A percentile compares a stretch with the other conserved stretches of the same genome.
Evolutionary conservation across 2,113 vertebrate genomes (phyloP).

Genomic region (Sigmodon hispidus): DNA sequence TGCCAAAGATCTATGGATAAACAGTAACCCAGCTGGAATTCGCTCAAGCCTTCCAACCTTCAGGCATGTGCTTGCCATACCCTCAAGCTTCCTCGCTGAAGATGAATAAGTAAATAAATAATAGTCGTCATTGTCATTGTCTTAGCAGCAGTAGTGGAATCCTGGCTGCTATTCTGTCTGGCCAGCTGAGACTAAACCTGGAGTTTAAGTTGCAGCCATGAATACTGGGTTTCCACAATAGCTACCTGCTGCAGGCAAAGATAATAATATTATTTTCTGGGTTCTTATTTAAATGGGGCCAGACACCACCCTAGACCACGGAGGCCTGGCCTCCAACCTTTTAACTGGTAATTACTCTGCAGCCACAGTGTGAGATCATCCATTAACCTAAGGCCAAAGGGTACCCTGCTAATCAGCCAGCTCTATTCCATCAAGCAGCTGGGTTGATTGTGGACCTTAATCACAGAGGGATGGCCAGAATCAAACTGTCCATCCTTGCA

Average conservation of each 20-base stretch:
- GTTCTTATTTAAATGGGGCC: constrained; percentile 81
- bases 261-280: constrained; percentile 79
- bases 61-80: neutral
- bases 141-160: no score
- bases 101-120: neutral
- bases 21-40: neutral
- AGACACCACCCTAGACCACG: constrained; percentile 83
- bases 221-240: neutral
- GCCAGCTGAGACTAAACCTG: constrained; percentile 43
- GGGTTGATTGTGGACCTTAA: constrained; percentile 85
- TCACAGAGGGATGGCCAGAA: constrained; percentile 80
- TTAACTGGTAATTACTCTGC: constrained; percentile 87
- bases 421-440: constrained; percentile 83
- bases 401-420: constrained; percentile 87
- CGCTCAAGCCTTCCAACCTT: neutral
- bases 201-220: neutral
- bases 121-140: neutral
- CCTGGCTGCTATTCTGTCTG: neutral
- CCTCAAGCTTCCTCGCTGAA: neutral
- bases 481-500: constrained; percentile 79
- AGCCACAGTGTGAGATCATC: constrained; percentile 86
- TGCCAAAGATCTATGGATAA: neutral
- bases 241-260: constrained; percentile 61
- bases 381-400: constrained; percentile 89
- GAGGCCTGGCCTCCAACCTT: constrained; percentile 82